A percentile compares a stretch with the other conserved stretches of the same genome.
These are phyloP conservation scores for Platyscapa corneri DNA, from an alignment of 1,140 invertebrate species.

Conservation along the genomic window DNA sequence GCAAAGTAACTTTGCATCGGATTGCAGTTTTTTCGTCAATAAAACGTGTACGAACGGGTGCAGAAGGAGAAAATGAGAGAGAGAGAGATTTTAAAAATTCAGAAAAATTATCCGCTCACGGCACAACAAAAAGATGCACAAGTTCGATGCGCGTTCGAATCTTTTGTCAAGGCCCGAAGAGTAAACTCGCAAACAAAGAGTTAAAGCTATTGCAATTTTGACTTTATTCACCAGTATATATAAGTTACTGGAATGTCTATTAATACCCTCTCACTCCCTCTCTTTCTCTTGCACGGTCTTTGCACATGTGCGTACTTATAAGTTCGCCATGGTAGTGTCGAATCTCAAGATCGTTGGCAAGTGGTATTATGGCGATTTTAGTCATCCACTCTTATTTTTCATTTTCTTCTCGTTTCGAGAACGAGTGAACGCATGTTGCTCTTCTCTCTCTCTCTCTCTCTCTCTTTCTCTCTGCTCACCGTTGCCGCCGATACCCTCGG, in stretches of 20 bases:
- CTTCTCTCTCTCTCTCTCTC: neutral
- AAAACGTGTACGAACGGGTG: neutral
- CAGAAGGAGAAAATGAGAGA: too few relatives aligned
- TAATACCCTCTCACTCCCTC: constrained; percentile 15
- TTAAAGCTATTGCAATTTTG: constrained; percentile 43
- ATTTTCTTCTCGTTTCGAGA: constrained; percentile 48
- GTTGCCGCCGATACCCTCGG: constrained; percentile 9
- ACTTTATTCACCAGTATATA: constrained; percentile 10
- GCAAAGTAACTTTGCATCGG: neutral
- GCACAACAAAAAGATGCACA: too few relatives aligned
- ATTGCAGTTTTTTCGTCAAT: neutral
- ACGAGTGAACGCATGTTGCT: neutral
- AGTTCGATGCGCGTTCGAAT: neutral
- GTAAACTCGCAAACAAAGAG: constrained; percentile 30
- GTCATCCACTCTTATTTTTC: constrained; percentile 45
- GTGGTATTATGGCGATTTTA: constrained; percentile 59
- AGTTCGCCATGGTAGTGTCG: constrained; percentile 55
- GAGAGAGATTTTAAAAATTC: neutral
- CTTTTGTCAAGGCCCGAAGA: constrained; percentile 12
- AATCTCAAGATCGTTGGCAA: constrained; percentile 61
- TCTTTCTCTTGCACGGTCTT: neutral
- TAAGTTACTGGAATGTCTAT: constrained; percentile 37
- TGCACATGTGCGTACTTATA: constrained; percentile 30
- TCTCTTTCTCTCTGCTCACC: too few relatives aligned
- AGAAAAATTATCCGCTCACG: neutral